These are phyloP conservation scores for Illadopsis cleaveri DNA, from an alignment of 2,113 vertebrate species.

Conservation along the genomic window DNA sequence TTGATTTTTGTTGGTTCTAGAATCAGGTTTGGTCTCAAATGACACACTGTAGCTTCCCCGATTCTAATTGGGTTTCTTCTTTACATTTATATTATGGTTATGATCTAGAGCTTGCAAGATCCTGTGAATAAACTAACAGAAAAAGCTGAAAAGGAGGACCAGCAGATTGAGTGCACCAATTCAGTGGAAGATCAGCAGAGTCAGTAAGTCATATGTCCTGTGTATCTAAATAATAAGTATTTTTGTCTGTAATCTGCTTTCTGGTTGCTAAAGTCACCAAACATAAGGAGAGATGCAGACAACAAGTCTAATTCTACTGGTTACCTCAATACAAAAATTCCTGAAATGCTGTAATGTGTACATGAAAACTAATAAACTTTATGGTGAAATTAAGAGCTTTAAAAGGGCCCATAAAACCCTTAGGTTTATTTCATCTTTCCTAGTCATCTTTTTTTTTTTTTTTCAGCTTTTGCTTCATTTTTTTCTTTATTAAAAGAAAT, in stretches of 20 bases:
- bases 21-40: neutral
- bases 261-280: neutral
- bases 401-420: neutral
- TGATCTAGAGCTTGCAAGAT: slow-evolving; percentile 80
- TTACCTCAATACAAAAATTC: neutral
- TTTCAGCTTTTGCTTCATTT: neutral
- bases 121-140: slow-evolving; percentile 80
- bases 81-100: neutral
- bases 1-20: neutral
- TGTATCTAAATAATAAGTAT: neutral
- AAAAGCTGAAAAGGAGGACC: slow-evolving; percentile 76
- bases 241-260: neutral
- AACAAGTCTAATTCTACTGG: neutral
- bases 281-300: neutral
- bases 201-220: slow-evolving; percentile 76
- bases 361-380: neutral
- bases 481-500: neutral
- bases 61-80: neutral
- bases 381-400: neutral
- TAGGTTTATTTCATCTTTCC: neutral
- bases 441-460: neutral
- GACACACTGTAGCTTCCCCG: no score
- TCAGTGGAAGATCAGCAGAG: slow-evolving; percentile 61
- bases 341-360: neutral
- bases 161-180: slow-evolving; percentile 38